phyloP scores from a whole-genome alignment of 1,140 invertebrate species.

The Neodiprion lecontei region DNA sequence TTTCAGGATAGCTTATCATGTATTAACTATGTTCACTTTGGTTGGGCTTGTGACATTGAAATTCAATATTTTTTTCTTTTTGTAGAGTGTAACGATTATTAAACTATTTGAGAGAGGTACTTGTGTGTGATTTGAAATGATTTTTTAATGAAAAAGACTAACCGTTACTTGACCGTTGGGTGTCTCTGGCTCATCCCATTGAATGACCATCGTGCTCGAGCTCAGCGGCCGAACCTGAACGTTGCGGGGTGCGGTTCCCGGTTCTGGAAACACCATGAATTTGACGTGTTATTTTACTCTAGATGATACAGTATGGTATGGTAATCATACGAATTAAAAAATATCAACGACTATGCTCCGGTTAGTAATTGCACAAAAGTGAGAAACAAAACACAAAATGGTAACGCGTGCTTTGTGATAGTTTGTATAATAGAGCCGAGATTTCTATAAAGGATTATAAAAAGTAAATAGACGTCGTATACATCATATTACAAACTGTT shows the following conservation, averaged over 20 bases:
- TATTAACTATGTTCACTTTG: no score
- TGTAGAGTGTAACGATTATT: no score
- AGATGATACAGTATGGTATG: no score
- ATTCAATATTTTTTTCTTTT: no score
- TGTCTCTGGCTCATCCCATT: conserved; percentile 96
- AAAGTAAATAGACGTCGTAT: no score
- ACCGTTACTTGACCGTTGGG: conserved; percentile 97
- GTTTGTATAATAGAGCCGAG: no score
- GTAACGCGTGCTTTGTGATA: no score
- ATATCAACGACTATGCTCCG: not conserved
- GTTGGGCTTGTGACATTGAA: not conserved
- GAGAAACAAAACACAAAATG: no score
- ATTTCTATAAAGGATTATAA: no score
- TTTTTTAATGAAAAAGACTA: conserved; percentile 48
- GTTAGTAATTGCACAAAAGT: no score
- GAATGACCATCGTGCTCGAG: conserved; percentile 93
- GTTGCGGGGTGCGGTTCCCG: conserved; percentile 91
- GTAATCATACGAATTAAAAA: conserved; percentile 17
- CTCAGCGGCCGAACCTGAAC: conserved; percentile 92
- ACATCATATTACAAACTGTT: no score
- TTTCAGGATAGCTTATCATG: no score
- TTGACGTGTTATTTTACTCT: not conserved
- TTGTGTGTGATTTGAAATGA: not conserved
- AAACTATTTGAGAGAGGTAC: not conserved
- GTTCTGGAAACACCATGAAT: conserved; percentile 71